Conservation (phyloP, 2,888 invertebrate genomes). For the Pollenia angustigena region DNA sequence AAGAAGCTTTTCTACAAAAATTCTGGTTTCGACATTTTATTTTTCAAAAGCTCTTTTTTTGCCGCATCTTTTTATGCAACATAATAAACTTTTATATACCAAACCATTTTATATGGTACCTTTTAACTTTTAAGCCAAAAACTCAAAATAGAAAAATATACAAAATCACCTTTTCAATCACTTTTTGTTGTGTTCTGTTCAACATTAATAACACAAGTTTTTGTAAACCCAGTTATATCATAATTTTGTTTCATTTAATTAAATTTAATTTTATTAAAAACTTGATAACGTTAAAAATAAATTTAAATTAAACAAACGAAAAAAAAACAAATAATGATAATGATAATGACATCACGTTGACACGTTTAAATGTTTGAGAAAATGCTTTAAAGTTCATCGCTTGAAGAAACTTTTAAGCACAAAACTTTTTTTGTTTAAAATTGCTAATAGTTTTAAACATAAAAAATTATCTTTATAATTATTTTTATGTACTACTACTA, state of each 20-base stretch:
- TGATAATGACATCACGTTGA: constrained; percentile 30
- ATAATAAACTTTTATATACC: too few species aligned
- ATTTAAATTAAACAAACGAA: neutral
- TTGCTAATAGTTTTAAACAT: neutral
- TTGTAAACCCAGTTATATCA: neutral
- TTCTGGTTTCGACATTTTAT: too few species aligned
- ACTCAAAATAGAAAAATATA: too few species aligned
- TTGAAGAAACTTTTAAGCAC: neutral
- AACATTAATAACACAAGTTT: neutral
- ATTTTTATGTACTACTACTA: too few species aligned
- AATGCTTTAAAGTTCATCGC: neutral
- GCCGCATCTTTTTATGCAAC: too few species aligned
- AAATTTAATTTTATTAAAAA: neutral
- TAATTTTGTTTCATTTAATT: neutral
- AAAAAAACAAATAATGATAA: constrained; percentile 12
- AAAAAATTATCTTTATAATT: neutral
- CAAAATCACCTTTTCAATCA: too few species aligned
- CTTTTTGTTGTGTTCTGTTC: too few species aligned
- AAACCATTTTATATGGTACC: too few species aligned
- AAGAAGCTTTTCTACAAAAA: too few species aligned
- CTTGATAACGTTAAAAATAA: constrained; percentile 26
- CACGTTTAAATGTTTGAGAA: neutral
- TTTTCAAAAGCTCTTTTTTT: too few species aligned
- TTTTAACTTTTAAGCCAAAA: too few species aligned
- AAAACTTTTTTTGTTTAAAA: too few species aligned